Percentiles rank a stretch among this genome's conserved stretches.
Evolutionary conservation across 2,797 vertebrate genomes (phyloP).

Genomic region (Sparidentex hasta): DNA sequence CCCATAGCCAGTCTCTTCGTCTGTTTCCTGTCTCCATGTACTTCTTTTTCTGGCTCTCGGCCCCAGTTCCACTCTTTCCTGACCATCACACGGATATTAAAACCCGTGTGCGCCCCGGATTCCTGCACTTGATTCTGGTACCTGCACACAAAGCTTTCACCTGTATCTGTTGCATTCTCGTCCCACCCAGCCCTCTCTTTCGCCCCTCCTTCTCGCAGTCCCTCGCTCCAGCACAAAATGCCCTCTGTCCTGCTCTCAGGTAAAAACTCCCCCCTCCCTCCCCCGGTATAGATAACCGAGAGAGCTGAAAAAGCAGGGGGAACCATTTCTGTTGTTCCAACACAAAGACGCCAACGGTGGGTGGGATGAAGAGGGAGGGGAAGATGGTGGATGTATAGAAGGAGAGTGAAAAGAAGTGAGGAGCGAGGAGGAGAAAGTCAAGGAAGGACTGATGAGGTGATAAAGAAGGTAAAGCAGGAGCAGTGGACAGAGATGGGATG

Average conservation of each 20-base stretch:
- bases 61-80: conserved; percentile 6
- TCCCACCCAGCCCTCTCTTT: conserved; percentile 16
- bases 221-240: conserved; percentile 69
- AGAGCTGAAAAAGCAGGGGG: conserved; percentile 39
- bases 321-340: conserved; percentile 71
- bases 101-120: conserved; percentile 14
- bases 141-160: conserved; percentile 64
- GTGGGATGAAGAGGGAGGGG: conserved; percentile 13
- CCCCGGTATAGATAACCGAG: conserved; percentile 38
- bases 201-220: conserved; percentile 36
- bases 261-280: conserved; percentile 42
- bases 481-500: conserved; percentile 34
- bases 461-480: conserved; percentile 27
- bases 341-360: conserved; percentile 68
- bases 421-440: background rate
- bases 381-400: conserved; percentile 22
- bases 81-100: conserved; percentile 25
- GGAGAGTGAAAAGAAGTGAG: conserved; percentile 6
- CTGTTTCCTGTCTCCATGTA: background rate
- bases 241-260: conserved; percentile 72
- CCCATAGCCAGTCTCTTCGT: background rate
- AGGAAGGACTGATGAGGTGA: conserved; percentile 21
- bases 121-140: conserved; percentile 43
- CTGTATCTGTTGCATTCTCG: conserved; percentile 62
- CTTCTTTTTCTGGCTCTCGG: background rate